Percentiles rank a stretch among this genome's conserved stretches.
Evolutionary conservation across 2,888 invertebrate species (phyloP).

Genomic region (Gonocerus acuteangulatus): DNA sequence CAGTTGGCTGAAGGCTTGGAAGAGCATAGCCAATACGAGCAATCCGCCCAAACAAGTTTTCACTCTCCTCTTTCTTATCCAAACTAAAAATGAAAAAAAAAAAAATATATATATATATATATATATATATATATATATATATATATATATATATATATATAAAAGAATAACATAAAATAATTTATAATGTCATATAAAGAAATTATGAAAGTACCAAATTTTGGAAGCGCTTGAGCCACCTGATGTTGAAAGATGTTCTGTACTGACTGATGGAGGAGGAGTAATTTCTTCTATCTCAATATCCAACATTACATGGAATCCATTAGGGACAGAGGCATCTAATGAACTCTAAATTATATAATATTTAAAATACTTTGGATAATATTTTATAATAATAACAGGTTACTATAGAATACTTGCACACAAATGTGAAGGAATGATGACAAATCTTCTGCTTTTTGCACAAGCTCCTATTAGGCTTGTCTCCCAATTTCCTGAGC

Average conservation of each 20-base stretch:
- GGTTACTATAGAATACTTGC: neutral
- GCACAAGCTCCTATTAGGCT: slow-evolving; percentile 1
- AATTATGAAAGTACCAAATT: neutral
- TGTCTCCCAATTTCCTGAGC: slow-evolving; percentile 2
- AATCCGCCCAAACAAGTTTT: slow-evolving; percentile 4
- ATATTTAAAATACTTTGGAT: no score
- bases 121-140: no score
- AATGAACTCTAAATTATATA: no score
- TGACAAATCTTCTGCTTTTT: slow-evolving; percentile 7
- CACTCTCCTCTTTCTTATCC: slow-evolving; percentile 17
- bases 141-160: no score
- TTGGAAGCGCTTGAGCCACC: neutral
- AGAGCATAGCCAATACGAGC: slow-evolving; percentile 11
- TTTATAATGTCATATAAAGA: no score
- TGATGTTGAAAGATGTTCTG: neutral
- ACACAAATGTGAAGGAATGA: neutral
- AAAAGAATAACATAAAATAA: no score
- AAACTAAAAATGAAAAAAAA: neutral
- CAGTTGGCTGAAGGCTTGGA: neutral
- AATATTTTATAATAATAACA: no score
- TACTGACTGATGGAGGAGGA: neutral
- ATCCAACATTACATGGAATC: slow-evolving; percentile 12
- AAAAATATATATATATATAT: no score
- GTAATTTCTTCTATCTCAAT: slow-evolving; percentile 8
- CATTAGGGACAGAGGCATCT: slow-evolving; percentile 4